Percentiles rank a stretch among this genome's conserved stretches.
phyloP scores from a whole-genome alignment of 2,888 invertebrate species.

The Drosophila imparisetae region DNA sequence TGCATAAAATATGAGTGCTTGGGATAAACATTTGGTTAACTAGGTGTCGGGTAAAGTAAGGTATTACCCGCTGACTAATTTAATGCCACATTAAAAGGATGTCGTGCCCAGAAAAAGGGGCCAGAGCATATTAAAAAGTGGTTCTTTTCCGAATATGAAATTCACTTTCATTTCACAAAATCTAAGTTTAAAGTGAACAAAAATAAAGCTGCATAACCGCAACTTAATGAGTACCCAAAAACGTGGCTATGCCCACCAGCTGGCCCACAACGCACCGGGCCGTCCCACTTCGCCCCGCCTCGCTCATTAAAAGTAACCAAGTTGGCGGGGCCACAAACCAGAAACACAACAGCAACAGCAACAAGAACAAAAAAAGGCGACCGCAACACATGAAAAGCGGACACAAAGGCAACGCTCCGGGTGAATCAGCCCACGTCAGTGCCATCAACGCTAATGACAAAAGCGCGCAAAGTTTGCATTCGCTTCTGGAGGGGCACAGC shows the following conservation, averaged over 20 bases:
- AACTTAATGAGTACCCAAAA: constrained; percentile 73
- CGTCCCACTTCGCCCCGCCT: constrained; percentile 47
- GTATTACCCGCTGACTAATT: not conserved
- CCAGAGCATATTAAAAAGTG: constrained; percentile 28
- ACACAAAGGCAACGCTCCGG: constrained; percentile 66
- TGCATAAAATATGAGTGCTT: not conserved
- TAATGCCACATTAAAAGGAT: constrained; percentile 18
- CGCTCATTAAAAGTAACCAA: constrained; percentile 79
- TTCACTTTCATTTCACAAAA: constrained; percentile 54
- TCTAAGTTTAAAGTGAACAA: constrained; percentile 45
- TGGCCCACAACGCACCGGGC: not conserved
- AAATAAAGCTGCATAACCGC: constrained; percentile 70
- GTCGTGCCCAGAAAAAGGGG: constrained; percentile 12
- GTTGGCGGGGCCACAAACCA: constrained; percentile 65
- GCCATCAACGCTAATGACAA: constrained; percentile 80
- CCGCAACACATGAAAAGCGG: constrained; percentile 75
- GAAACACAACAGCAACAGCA: constrained; percentile 25
- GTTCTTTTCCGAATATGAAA: constrained; percentile 37
- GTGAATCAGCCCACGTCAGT: constrained; percentile 46
- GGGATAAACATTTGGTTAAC: not conserved
- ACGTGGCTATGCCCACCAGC: constrained; percentile 12
- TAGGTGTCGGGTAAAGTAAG: not conserved
- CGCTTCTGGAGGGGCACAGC: constrained; percentile 35
- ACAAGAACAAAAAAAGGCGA: constrained; percentile 43
- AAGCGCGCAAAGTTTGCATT: constrained; percentile 79